Conservation (phyloP, 2,113 vertebrate species). For the Caranx melampygus region DNA sequence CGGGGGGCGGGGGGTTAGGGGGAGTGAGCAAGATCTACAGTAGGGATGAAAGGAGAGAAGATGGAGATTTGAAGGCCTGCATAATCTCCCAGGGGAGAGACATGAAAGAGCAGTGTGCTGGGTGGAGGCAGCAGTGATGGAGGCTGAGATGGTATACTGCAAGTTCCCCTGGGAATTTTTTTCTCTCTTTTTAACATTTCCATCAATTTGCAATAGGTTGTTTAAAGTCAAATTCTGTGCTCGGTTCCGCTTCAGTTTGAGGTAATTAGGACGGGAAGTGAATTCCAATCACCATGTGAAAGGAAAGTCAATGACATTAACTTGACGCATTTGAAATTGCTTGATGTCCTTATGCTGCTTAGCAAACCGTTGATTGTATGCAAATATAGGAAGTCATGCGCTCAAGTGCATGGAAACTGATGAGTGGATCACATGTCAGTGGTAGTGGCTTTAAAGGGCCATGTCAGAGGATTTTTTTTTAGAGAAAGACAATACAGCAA, state of each 20-base stretch:
- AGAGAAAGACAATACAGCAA: constrained; percentile 2
- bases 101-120: constrained; percentile 62
- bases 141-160: constrained; percentile 51
- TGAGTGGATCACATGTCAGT: constrained; percentile 30
- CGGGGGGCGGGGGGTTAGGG: neutral
- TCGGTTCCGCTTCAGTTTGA: constrained; percentile 53
- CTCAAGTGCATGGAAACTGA: constrained; percentile 40
- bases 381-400: constrained; percentile 47
- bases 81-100: constrained; percentile 57
- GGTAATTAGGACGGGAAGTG: constrained; percentile 52
- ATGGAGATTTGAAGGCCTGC: constrained; percentile 65
- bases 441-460: constrained; percentile 6
- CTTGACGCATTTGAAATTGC: constrained; percentile 33
- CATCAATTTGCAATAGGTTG: constrained; percentile 55
- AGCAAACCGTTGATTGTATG: constrained; percentile 58
- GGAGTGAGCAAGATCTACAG: constrained; percentile 37
- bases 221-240: constrained; percentile 48
- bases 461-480: constrained; percentile 23
- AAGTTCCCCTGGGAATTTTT: constrained; percentile 42
- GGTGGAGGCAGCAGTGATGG: constrained; percentile 34
- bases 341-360: constrained; percentile 21
- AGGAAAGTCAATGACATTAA: constrained; percentile 59
- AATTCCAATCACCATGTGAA: constrained; percentile 57
- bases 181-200: constrained; percentile 31
- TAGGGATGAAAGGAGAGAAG: constrained; percentile 69